Evolutionary conservation across 2,888 invertebrate species (phyloP).

Genomic region (Bombyx huttoni): DNA sequence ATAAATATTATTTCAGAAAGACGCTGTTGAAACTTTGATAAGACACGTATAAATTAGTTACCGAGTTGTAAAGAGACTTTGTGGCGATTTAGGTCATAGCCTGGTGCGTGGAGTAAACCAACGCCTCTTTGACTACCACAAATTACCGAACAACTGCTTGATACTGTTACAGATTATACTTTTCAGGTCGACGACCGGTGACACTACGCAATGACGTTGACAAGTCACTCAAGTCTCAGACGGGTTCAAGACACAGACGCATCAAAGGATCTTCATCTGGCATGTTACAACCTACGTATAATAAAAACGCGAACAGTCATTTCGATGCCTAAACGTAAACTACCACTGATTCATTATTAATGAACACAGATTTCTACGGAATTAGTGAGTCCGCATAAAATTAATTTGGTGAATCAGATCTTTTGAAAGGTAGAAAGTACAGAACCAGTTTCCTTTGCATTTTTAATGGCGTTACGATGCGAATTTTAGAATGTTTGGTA

Average conservation of each 20-base stretch:
- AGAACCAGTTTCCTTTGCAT: not conserved
- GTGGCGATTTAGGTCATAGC: not conserved
- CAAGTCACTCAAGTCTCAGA: too few species aligned
- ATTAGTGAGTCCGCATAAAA: not conserved
- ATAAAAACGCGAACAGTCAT: not conserved
- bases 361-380: not conserved
- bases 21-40: not conserved
- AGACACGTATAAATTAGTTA: not conserved
- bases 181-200: not conserved
- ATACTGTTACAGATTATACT: not conserved
- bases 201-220: not conserved
- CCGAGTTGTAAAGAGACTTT: not conserved
- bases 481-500: not conserved
- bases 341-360: not conserved
- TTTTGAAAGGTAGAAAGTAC: conserved; percentile 4
- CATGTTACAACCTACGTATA: not conserved
- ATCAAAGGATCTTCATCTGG: not conserved
- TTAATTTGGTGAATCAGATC: not conserved
- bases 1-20: not conserved
- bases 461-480: not conserved
- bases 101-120: not conserved
- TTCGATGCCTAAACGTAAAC: not conserved
- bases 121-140: not conserved
- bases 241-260: not conserved
- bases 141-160: not conserved